Conservation (phyloP, 2,888 invertebrate genomes). For the Rhodophaea formosa region DNA sequence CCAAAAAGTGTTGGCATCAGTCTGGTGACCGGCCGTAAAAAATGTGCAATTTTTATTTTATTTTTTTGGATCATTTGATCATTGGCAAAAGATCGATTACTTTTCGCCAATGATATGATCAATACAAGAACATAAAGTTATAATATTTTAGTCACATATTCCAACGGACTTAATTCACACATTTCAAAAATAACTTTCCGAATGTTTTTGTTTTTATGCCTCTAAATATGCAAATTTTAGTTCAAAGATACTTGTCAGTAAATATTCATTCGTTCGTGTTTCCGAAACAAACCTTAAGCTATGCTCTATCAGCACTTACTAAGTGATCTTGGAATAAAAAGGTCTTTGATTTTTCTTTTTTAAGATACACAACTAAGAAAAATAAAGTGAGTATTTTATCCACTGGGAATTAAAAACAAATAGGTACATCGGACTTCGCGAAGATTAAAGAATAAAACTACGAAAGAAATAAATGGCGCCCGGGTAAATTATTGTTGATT, state of each 20-base stretch:
- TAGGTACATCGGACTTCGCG: constrained; percentile 29
- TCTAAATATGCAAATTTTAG: background rate
- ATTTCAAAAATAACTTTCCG: background rate
- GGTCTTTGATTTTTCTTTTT: constrained; percentile 26
- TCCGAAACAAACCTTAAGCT: constrained; percentile 33
- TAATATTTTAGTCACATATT: constrained; percentile 1
- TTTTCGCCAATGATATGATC: too few species aligned
- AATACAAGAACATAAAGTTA: too few species aligned
- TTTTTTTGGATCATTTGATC: too few species aligned
- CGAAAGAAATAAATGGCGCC: constrained; percentile 29
- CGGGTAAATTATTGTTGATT: constrained; percentile 26
- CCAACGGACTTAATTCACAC: background rate
- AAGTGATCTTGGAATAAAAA: constrained; percentile 23
- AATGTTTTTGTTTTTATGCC: background rate
- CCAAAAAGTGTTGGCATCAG: too few species aligned
- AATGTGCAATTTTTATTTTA: too few species aligned
- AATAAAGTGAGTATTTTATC: constrained; percentile 45
- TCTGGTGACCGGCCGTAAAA: too few species aligned
- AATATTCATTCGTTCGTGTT: constrained; percentile 10
- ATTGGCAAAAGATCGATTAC: too few species aligned
- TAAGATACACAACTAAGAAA: constrained; percentile 30
- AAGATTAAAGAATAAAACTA: constrained; percentile 34
- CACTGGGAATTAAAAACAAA: constrained; percentile 43
- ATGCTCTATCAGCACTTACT: constrained; percentile 44
- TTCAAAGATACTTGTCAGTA: background rate